phyloP scores from a whole-genome alignment of 2,797 vertebrate species.

The Alca torda region DNA sequence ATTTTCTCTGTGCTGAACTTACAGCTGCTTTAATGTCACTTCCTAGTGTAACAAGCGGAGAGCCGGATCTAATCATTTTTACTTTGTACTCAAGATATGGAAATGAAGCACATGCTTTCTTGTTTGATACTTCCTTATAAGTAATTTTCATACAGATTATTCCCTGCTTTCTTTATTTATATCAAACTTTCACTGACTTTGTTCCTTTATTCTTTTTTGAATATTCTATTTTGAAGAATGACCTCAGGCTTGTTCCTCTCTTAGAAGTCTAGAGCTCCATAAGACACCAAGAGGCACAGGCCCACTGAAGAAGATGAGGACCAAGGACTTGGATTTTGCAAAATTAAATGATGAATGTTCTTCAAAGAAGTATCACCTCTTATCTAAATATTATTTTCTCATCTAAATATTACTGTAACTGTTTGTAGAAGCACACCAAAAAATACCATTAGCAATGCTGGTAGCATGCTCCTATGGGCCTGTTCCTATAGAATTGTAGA shows the following conservation, averaged over 20 bases:
- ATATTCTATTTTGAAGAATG: background rate
- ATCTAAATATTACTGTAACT: background rate
- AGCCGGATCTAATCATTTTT: background rate
- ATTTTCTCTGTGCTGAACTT: background rate
- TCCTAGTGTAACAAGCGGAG: background rate
- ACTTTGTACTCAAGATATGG: background rate
- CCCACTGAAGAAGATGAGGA: background rate
- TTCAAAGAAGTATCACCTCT: background rate
- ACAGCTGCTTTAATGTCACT: background rate
- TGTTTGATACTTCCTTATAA: background rate
- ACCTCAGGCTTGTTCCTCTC: background rate
- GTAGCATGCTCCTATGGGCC: background rate
- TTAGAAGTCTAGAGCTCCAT: background rate
- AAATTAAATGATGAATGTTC: background rate
- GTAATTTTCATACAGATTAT: background rate
- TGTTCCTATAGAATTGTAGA: background rate
- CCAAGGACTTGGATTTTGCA: background rate
- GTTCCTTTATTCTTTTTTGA: background rate
- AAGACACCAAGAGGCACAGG: background rate
- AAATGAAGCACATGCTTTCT: background rate
- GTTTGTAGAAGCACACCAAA: background rate
- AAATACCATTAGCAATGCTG: background rate
- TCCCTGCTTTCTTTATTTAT: background rate
- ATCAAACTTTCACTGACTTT: background rate
- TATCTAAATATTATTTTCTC: background rate